Base-by-base conservation (phyloP, 2,113 vertebrate species). In the Psophia crepitans region DNA sequence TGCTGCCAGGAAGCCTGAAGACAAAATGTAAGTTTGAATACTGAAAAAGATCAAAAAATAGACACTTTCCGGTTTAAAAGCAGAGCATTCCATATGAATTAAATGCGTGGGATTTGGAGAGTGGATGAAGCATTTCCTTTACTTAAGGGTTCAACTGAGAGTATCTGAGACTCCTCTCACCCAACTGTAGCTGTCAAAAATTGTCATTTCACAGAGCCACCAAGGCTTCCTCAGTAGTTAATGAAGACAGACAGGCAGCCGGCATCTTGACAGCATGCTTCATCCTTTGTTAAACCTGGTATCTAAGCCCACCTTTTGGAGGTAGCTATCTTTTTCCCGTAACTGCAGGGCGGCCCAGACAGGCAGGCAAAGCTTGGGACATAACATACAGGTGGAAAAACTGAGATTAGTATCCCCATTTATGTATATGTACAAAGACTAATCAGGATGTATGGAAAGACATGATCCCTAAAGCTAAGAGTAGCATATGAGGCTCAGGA, bases 11-110 rank as follows among this genome's bases (percentile, higher is more conserved):
- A 87, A 93, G 76, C 88, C 92, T 71, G 81, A 84, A 93, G 66
- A 75, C 87, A 94, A 96, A 96, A 89, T 77, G 8, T 43, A 84
- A 87, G 80, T 91, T 92, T 90, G 28, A 96, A 76, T 87, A 60
- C 32, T 61, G 57, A 13, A 76, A 92, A 96, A 89, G 16, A 61
- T 76, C 11, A 82, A 91, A 48, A 75, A 90, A 76, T 70, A 66
- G 57, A 14, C 14, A 8, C 54, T 81, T 90, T 87, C 39, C 28
- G 7, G 57, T 69, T 57, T 78, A 68, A 73, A 80, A 93, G 23
- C 33, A 83, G 22, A 53, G 32, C 49, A 57, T 84, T 93, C 53
- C 35, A 18, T 86, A 60, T 89, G 21, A 86, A 75, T 54, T 84
- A 44, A 74, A 54, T 37, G 27, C 60, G 46, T 57, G 39, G 39